Percentiles rank a stretch among this genome's conserved stretches.
Conservation (phyloP, 2,888 invertebrate species). For the Cordilura impudica region DNA sequence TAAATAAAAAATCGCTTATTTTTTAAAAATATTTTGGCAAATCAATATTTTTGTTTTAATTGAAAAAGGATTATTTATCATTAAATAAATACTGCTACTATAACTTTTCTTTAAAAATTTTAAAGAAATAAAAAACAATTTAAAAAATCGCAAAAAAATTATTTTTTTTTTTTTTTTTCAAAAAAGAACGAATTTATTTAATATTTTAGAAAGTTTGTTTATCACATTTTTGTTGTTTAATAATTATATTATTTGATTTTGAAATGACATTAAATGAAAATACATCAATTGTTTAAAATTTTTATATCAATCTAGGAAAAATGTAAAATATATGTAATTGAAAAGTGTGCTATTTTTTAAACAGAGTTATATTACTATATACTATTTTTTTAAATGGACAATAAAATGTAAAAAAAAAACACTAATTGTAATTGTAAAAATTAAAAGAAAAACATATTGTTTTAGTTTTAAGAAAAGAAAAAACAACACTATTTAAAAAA, state of each 20-base stretch:
- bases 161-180: constrained; percentile 2
- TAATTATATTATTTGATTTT: too few species aligned
- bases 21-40: neutral
- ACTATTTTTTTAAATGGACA: constrained; percentile 53
- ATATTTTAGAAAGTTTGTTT: too few species aligned
- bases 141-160: neutral
- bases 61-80: too few species aligned
- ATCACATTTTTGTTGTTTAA: too few species aligned
- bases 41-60: too few species aligned
- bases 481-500: constrained; percentile 25
- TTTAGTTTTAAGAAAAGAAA: constrained; percentile 35
- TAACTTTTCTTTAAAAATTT: neutral
- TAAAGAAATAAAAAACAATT: neutral
- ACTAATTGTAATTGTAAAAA: constrained; percentile 26
- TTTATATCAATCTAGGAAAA: constrained; percentile 3
- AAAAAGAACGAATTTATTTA: constrained; percentile 1
- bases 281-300: neutral
- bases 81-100: too few species aligned
- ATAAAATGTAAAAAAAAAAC: constrained; percentile 39
- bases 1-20: constrained; percentile 27
- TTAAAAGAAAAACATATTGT: constrained; percentile 35
- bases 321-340: constrained; percentile 6
- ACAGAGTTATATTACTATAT: constrained; percentile 38
- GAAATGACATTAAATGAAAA: too few species aligned
- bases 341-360: constrained; percentile 48